A percentile compares a stretch with the other conserved stretches of the same genome.
Evolutionary conservation across 2,113 vertebrate species (phyloP).

Genomic region (Nibea albiflora): DNA sequence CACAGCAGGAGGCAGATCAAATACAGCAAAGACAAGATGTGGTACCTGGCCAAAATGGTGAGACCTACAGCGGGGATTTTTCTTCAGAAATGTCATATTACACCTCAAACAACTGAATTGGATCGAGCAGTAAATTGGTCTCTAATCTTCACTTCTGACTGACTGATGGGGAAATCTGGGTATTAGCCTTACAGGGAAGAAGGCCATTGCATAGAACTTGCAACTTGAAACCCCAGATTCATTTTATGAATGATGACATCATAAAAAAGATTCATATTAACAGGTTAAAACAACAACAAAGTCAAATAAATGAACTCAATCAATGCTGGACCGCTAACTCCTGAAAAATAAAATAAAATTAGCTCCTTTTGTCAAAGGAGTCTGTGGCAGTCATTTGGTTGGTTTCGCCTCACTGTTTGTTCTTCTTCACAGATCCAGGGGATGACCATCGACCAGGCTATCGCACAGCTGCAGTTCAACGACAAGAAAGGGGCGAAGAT

Average conservation of each 20-base stretch:
- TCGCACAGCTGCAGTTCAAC: slow-evolving; percentile 93
- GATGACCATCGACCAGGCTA: slow-evolving; percentile 93
- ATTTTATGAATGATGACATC: too few relatives aligned
- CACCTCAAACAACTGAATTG: not conserved
- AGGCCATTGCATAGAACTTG: too few relatives aligned
- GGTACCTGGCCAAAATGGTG: slow-evolving; percentile 97
- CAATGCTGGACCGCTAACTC: too few relatives aligned
- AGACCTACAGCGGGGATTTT: not conserved
- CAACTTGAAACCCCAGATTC: too few relatives aligned
- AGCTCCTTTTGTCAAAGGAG: too few relatives aligned
- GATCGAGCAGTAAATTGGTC: not conserved
- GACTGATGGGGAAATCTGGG: too few relatives aligned
- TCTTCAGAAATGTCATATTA: not conserved
- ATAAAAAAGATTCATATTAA: too few relatives aligned
- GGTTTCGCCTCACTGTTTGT: not conserved
- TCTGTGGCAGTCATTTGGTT: not conserved
- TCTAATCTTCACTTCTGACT: too few relatives aligned
- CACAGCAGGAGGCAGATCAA: slow-evolving; percentile 95
- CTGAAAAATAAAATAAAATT: too few relatives aligned
- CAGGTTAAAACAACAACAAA: too few relatives aligned
- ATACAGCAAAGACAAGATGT: slow-evolving; percentile 99
- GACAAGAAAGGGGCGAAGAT: slow-evolving; percentile 97
- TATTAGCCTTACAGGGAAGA: too few relatives aligned
- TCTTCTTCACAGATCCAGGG: slow-evolving; percentile 87
- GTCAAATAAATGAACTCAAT: too few relatives aligned